These are phyloP conservation scores for Xiphydria camelus DNA, from an alignment of 2,888 invertebrate species.

Conservation along the genomic window DNA sequence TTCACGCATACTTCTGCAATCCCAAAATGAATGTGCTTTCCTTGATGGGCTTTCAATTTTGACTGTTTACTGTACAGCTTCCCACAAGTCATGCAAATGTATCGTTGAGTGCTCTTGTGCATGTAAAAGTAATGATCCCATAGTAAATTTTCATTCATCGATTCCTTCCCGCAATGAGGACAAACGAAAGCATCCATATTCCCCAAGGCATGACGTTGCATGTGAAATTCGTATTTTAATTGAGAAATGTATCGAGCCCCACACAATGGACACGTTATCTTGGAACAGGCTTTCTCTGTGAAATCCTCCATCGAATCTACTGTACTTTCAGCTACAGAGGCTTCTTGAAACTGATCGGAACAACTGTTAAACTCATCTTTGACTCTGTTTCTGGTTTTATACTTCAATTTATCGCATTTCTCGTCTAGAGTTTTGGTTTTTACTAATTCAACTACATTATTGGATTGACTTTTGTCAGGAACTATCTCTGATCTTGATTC, in stretches of 20 bases:
- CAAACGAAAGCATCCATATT: slow-evolving; percentile 29
- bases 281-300: slow-evolving; percentile 16
- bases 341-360: slow-evolving; percentile 5
- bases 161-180: slow-evolving; percentile 27
- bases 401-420: too few relatives aligned
- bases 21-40: slow-evolving; percentile 21
- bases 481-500: too few relatives aligned
- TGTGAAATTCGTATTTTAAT: slow-evolving; percentile 33
- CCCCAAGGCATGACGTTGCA: slow-evolving; percentile 27
- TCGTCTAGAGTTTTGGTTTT: too few relatives aligned
- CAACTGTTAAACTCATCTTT: slow-evolving; percentile 1
- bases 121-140: slow-evolving; percentile 34
- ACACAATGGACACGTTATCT: slow-evolving; percentile 26
- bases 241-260: slow-evolving; percentile 27
- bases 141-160: slow-evolving; percentile 27
- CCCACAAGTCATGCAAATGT: slow-evolving; percentile 25
- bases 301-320: slow-evolving; percentile 15
- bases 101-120: slow-evolving; percentile 24
- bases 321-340: background rate
- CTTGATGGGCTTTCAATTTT: slow-evolving; percentile 28
- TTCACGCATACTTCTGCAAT: slow-evolving; percentile 18
- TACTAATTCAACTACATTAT: too few relatives aligned
- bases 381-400: slow-evolving; percentile 5
- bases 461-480: too few relatives aligned
- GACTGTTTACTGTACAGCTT: slow-evolving; percentile 22